phyloP scores from a whole-genome alignment of 2,797 vertebrate genomes.

The Artibeus lituratus region DNA sequence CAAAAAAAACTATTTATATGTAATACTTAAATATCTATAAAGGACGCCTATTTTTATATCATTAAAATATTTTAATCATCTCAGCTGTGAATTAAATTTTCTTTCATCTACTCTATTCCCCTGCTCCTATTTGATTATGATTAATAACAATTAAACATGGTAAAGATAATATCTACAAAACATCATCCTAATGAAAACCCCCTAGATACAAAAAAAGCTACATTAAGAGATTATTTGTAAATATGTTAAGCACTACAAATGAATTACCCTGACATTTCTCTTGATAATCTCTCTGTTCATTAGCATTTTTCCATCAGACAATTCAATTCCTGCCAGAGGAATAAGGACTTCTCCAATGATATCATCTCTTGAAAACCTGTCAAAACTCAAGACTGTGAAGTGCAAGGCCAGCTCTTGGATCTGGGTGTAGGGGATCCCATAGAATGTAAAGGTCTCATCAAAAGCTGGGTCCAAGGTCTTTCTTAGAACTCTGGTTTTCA shows the following conservation, averaged over 20 bases:
- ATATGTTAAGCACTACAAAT: constrained; percentile 63
- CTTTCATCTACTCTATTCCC: background rate
- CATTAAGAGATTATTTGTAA: constrained; percentile 8
- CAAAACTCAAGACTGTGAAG: constrained; percentile 97
- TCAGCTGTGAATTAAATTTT: background rate
- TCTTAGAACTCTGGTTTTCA: constrained; percentile 97
- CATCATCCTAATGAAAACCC: constrained; percentile 32
- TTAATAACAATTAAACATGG: constrained; percentile 19
- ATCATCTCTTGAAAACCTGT: constrained; percentile 97
- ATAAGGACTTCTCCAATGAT: constrained; percentile 97
- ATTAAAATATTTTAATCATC: constrained; percentile 21
- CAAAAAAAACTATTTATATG: background rate
- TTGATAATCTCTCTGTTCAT: constrained; percentile 98
- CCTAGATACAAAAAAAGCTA: background rate
- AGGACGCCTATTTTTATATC: background rate
- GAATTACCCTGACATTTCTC: constrained; percentile 94
- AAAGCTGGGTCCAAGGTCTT: constrained; percentile 98
- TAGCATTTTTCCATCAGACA: constrained; percentile 91
- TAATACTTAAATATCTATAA: background rate
- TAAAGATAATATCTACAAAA: background rate
- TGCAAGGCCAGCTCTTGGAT: constrained; percentile 94
- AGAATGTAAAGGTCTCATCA: constrained; percentile 98
- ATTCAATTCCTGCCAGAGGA: constrained; percentile 91
- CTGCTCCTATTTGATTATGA: background rate
- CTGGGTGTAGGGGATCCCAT: constrained; percentile 92